Evolutionary conservation across 2,888 invertebrate genomes (phyloP), one percentile per base, ranked within the genome.

Genomic region (Volucella zonaria): DNA sequence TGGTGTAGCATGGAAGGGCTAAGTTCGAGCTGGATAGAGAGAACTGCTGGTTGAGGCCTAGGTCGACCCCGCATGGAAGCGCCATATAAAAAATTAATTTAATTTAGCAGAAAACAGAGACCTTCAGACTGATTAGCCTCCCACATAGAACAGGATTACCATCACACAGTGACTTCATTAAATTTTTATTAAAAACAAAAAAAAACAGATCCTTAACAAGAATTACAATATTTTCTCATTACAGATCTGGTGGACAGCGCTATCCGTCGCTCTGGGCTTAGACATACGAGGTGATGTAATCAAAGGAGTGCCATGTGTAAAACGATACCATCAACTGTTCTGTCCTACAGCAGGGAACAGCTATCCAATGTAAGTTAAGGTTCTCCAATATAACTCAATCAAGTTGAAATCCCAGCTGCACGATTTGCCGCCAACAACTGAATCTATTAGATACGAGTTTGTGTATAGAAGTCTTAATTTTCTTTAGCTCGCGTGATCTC

Each of bases 311-410:
- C 97, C 97, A 80, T 98, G 97, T 92, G 96, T 97, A 90, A 97
- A 97, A 92, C 94, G 95, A 88, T 95, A 96, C 91, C 96, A 96
- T 92, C 97, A 97, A 91, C 93, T 98, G 77, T 97, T 96, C 92
- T 98, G 97, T 92, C 97, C 97, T 45, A 96, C 97, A 43, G 97
- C 97, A 83, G 97, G 97, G 88, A 97, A 96, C 90, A 96, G 95
- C 82, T 97, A 97, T 93, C 97, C 97, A 88, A 94, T 96, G 97
- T 97, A 93, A 96, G 95, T 94, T 71, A 59, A 67, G 66, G 52
- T 66, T 40, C 71, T n/a, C 42, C 85, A 31, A 31, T 31, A 31
- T 49, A 58, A 58, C 45, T 74, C 58, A 75, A 42, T 76, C 42
- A 49, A 31, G 6, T 6, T 6, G 31, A 31, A 31, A 31, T 15